These are phyloP conservation scores for Sepiola atlantica DNA, from an alignment of 2,888 invertebrate species.

Conservation along the genomic window DNA sequence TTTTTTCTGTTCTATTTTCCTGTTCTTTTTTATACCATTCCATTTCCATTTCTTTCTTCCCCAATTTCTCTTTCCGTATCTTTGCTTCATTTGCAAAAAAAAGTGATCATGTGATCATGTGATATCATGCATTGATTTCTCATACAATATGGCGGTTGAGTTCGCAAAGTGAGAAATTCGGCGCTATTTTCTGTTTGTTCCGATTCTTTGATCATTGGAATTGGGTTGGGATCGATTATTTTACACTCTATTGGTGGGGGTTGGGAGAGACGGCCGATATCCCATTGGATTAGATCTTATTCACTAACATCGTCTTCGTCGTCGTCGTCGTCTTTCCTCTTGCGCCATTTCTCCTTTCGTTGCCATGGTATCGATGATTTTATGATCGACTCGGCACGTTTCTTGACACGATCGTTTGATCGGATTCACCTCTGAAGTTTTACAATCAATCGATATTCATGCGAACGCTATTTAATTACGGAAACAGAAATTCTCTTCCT, in stretches of 20 bases:
- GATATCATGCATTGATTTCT: background rate
- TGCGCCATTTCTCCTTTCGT: background rate
- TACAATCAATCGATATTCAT: background rate
- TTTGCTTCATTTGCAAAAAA: background rate
- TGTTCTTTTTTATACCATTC: too few relatives aligned
- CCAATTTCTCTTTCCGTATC: background rate
- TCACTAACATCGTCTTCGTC: background rate
- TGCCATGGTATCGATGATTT: background rate
- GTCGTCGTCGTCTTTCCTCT: too few relatives aligned
- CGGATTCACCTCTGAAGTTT: background rate
- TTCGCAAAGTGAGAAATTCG: background rate
- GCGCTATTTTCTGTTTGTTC: background rate
- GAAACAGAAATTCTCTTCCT: background rate
- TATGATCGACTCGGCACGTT: background rate
- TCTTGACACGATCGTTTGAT: background rate
- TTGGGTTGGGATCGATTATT: slow-evolving; percentile 20
- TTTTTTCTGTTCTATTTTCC: too few relatives aligned
- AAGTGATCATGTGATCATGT: background rate
- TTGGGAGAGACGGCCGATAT: background rate
- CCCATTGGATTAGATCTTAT: background rate
- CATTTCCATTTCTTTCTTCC: too few relatives aligned
- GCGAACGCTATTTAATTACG: background rate
- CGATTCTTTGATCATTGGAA: background rate
- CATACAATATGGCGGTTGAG: background rate
- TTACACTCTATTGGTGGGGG: background rate